Base-by-base conservation (phyloP, 2,113 vertebrate species). In the Noctilio leporinus region DNA sequence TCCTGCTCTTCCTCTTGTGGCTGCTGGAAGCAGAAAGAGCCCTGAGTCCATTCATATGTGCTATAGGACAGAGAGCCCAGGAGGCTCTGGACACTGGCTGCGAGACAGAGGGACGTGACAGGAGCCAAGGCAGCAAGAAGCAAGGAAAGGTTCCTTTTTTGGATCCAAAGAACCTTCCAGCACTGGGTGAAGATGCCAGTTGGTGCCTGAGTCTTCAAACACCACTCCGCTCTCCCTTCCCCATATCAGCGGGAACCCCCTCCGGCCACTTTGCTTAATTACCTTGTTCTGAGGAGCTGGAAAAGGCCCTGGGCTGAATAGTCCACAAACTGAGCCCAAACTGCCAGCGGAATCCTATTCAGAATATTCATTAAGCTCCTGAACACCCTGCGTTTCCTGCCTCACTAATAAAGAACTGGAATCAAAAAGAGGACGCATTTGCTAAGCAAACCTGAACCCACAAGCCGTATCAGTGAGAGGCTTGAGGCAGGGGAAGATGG, bases 251-350 rank as follows among this genome's bases (percentile, higher is more conserved):
- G 89, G 94, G 97, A 98, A 82, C 86, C 93, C 92, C 98, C 97
- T 98, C 96, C 87, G 97, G 98, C 98, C 98, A 96, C 95, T 97
- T 97, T 96, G 96, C 96, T 98, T 98, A 98, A 98, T 98, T 98
- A 98, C 97, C 95, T 95, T 95, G 91, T 96, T 98, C 93, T 22
- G 95, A 97, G 95, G 94, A 89, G 88, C 94, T 96, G 77, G 85
- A 95, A 97, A 97, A 89, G 26, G 80, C 96, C 97, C 95, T 97
- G 96, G 35, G 96, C 88, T 90, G 89, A 98, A 94, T 81, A 96
- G 94, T 95, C 96, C 96, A 93, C 93, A 97, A 85, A 96, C 26
- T 0, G 64, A 97, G 97, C 96, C 3, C 0, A 45, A 93, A 1
- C 0, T 95, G 97, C 98, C 97, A 97, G 97, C 96, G 97, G 96